A percentile compares a stretch with the other conserved stretches of the same genome.
These are phyloP conservation scores for Platypus cylindrus DNA, from an alignment of 2,888 invertebrate genomes.

Conservation along the genomic window DNA sequence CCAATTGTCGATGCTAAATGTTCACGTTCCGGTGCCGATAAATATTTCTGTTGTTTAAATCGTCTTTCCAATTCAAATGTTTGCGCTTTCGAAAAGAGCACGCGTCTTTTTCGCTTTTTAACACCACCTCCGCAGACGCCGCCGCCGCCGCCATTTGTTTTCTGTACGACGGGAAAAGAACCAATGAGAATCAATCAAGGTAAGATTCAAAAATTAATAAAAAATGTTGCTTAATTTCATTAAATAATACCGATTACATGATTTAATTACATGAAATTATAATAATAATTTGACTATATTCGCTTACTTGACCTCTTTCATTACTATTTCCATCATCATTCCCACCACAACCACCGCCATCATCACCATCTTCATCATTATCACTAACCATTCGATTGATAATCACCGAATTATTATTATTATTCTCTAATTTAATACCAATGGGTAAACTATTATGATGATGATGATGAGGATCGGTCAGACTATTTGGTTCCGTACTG, in stretches of 20 bases:
- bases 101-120: conserved; percentile 90
- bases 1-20: conserved; percentile 90
- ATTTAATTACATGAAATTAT: too few relatives aligned
- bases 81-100: conserved; percentile 94
- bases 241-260: too few relatives aligned
- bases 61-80: conserved; percentile 91
- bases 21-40: conserved; percentile 95
- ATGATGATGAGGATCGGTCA: conserved; percentile 9
- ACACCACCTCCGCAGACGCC: conserved; percentile 33
- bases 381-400: conserved; percentile 22
- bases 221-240: too few relatives aligned
- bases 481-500: conserved; percentile 24
- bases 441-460: conserved; percentile 7
- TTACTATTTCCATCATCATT: conserved; percentile 12
- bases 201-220: too few relatives aligned
- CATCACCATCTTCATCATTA: conserved; percentile 31
- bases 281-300: too few relatives aligned
- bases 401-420: conserved; percentile 14
- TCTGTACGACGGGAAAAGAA: too few relatives aligned
- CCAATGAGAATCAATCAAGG: too few relatives aligned
- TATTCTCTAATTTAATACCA: conserved; percentile 5
- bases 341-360: conserved; percentile 34
- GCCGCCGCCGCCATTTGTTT: not conserved
- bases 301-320: conserved; percentile 19
- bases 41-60: conserved; percentile 90